Percentiles rank a stretch among this genome's conserved stretches.
Conservation (phyloP, 2,888 invertebrate genomes). For the Anagyrus pseudococci region DNA sequence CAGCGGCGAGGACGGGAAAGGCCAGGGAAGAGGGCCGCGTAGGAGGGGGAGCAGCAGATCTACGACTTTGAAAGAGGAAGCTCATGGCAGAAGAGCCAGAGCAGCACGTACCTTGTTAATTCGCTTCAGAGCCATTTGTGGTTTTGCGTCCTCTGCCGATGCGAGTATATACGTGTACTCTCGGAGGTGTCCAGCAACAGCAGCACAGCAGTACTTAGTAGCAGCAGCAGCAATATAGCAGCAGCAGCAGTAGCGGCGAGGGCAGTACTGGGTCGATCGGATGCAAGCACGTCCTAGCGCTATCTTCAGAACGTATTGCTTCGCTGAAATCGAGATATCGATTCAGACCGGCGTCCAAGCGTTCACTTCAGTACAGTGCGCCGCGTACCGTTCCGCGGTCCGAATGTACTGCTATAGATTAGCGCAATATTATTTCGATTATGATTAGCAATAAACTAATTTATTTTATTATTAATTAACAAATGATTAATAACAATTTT, state of each 20-base stretch:
- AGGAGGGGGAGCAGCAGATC: neutral
- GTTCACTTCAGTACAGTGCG: no score
- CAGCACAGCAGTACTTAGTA: neutral
- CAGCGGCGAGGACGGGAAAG: neutral
- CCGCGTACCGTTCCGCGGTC: no score
- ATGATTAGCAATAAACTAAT: no score
- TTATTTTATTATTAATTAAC: no score
- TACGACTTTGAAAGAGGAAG: neutral
- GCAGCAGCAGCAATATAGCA: neutral
- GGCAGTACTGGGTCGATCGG: neutral
- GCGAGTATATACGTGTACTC: neutral
- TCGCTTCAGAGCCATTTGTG: conserved; percentile 92
- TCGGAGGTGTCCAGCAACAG: no score
- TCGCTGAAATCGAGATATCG: no score
- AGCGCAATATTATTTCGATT: no score
- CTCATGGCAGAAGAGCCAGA: conserved; percentile 3
- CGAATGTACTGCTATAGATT: no score
- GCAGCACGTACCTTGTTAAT: conserved; percentile 88
- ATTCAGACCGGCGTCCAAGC: no score
- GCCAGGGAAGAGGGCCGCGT: neutral
- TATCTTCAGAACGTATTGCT: neutral
- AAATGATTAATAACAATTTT: no score
- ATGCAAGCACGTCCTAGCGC: no score
- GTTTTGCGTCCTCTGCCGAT: conserved; percentile 30
- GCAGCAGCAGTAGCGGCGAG: neutral